phyloP scores from a whole-genome alignment of 2,113 vertebrate species.

The Orthonyx spaldingii region DNA sequence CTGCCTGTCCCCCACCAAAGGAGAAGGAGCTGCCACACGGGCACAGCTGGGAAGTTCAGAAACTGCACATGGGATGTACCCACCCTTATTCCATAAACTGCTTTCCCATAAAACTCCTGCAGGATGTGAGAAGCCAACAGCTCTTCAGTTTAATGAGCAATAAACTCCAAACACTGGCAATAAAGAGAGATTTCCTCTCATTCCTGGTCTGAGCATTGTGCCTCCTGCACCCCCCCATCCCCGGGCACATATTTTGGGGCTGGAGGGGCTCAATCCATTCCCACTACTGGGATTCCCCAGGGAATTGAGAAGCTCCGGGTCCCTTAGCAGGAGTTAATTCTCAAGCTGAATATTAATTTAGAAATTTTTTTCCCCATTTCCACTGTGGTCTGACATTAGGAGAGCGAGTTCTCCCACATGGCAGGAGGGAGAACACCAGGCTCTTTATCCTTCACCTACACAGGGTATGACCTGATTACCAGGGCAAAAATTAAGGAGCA shows the following conservation, averaged over 20 bases:
- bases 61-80: accelerated
- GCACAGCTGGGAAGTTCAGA: background rate
- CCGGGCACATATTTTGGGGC: background rate
- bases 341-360: background rate
- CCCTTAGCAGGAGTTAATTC: background rate
- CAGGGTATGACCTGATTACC: background rate
- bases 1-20: background rate
- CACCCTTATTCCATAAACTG: background rate
- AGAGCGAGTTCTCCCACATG: background rate
- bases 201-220: background rate
- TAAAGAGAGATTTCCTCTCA: background rate
- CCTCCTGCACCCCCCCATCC: background rate
- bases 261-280: background rate
- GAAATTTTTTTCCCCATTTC: background rate
- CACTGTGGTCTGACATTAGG: background rate
- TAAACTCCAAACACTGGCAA: background rate
- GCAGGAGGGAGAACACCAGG: background rate
- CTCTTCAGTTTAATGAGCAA: background rate
- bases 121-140: background rate
- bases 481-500: background rate
- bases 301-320: background rate
- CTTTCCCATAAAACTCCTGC: background rate
- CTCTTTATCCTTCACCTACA: background rate
- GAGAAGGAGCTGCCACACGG: background rate
- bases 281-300: background rate